Percentiles rank a stretch among this genome's conserved stretches.
Conservation (phyloP, 1,140 invertebrate genomes). For the Bombus sylvicola region DNA sequence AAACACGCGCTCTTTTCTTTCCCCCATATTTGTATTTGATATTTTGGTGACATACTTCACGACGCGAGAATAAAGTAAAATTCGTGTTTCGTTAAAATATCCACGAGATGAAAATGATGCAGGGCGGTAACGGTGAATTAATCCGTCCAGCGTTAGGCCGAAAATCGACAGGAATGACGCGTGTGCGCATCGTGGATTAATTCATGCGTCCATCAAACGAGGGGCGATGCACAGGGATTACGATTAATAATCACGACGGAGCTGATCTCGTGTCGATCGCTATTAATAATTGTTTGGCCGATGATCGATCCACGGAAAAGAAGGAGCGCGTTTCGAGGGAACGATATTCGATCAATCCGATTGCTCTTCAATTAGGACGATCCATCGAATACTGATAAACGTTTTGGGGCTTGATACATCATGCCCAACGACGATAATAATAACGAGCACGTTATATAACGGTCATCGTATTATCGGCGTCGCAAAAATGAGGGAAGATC, state of each 20-base stretch:
- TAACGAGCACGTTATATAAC: constrained; percentile 5
- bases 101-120: constrained; percentile 1
- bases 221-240: constrained; percentile 35
- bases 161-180: constrained; percentile 36
- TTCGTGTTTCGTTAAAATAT: constrained; percentile 25
- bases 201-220: constrained; percentile 48
- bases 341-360: constrained; percentile 18
- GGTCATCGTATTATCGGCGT: constrained; percentile 7
- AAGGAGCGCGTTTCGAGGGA: background rate
- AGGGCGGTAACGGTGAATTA: constrained; percentile 43
- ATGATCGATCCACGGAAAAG: background rate
- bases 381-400: constrained; percentile 40
- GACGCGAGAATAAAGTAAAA: background rate
- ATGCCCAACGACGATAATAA: background rate
- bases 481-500: constrained; percentile 27
- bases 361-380: constrained; percentile 39
- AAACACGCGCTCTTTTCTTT: no score
- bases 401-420: background rate
- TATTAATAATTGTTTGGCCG: constrained; percentile 43
- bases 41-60: background rate
- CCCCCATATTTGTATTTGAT: no score
- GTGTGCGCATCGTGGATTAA: constrained; percentile 49
- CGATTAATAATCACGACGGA: constrained; percentile 51
- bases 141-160: constrained; percentile 33
- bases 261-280: background rate